phyloP scores from a whole-genome alignment of 30 jellyfish, hydroid and myxozoan genomes.

The Chironex yamaguchii region DNA sequence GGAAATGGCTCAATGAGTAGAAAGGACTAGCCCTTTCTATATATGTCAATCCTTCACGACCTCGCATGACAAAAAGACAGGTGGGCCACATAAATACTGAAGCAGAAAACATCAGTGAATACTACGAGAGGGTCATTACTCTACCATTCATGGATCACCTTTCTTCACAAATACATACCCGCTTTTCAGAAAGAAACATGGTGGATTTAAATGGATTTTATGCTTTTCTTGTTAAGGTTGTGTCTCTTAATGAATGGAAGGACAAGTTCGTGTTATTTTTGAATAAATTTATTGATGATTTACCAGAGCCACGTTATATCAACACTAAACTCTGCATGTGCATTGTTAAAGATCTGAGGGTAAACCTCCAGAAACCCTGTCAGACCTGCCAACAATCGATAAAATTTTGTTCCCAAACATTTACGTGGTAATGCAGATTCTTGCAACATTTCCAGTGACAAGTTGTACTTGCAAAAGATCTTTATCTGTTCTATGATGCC shows the following conservation, averaged over 20 bases:
- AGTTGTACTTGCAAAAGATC: slow-evolving; percentile 74
- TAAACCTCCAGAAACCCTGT: slow-evolving; percentile 20
- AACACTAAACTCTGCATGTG: slow-evolving; percentile 36
- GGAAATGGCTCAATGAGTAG: slow-evolving; percentile 34
- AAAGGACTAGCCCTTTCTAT: slow-evolving; percentile 28
- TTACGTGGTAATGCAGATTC: slow-evolving; percentile 44
- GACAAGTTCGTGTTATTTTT: slow-evolving; percentile 27
- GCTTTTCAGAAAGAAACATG: slow-evolving; percentile 3
- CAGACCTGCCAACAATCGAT: slow-evolving; percentile 33
- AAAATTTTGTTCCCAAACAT: slow-evolving; percentile 65
- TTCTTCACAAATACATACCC: slow-evolving; percentile 3
- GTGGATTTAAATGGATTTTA: slow-evolving; percentile 8
- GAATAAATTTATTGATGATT: neutral
- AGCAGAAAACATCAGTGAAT: slow-evolving; percentile 26
- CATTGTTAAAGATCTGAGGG: neutral
- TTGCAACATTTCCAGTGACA: slow-evolving; percentile 76
- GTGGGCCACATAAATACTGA: slow-evolving; percentile 25
- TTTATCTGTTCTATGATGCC: slow-evolving; percentile 49
- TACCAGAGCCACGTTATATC: slow-evolving; percentile 46
- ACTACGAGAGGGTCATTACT: slow-evolving; percentile 22
- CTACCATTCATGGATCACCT: slow-evolving; percentile 68
- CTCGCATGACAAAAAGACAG: slow-evolving; percentile 40
- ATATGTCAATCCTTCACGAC: slow-evolving; percentile 6
- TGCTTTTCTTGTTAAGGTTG: slow-evolving; percentile 25
- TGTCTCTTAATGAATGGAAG: slow-evolving; percentile 33